Conservation (phyloP, 2,888 invertebrate genomes). For the Megalurothrips usitatus region DNA sequence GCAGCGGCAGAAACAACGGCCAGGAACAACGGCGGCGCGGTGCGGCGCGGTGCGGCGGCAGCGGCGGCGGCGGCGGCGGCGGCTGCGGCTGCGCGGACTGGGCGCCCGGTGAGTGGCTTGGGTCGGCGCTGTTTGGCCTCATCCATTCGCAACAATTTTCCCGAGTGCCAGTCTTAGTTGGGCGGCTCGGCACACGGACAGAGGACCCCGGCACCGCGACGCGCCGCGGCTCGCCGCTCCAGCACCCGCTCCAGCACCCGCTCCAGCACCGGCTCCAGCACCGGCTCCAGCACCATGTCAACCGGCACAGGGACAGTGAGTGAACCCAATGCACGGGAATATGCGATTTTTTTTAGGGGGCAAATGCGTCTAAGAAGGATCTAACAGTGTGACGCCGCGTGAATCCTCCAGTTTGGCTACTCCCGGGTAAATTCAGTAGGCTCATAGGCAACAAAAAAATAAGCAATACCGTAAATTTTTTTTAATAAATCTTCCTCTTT, state of each 20-base stretch:
- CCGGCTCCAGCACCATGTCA: background rate
- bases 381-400: too few species aligned
- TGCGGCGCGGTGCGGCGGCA: background rate
- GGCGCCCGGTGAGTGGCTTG: too few species aligned
- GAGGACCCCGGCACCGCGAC: background rate
- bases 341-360: too few species aligned
- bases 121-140: slow-evolving; percentile 3
- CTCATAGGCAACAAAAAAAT: too few species aligned
- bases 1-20: background rate
- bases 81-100: background rate
- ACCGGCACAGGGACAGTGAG: too few species aligned
- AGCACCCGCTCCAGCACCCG: background rate
- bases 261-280: background rate
- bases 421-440: too few species aligned
- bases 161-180: slow-evolving; percentile 25
- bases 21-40: background rate
- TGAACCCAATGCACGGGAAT: too few species aligned
- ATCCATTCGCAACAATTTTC: slow-evolving; percentile 22
- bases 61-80: background rate
- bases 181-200: background rate
- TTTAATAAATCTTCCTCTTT: too few species aligned
- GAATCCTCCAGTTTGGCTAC: too few species aligned
- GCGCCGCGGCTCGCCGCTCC: background rate
- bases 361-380: too few species aligned
- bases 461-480: too few species aligned